Base-by-base conservation (phyloP, 1,140 invertebrate species). In the Spodoptera frugiperda region DNA sequence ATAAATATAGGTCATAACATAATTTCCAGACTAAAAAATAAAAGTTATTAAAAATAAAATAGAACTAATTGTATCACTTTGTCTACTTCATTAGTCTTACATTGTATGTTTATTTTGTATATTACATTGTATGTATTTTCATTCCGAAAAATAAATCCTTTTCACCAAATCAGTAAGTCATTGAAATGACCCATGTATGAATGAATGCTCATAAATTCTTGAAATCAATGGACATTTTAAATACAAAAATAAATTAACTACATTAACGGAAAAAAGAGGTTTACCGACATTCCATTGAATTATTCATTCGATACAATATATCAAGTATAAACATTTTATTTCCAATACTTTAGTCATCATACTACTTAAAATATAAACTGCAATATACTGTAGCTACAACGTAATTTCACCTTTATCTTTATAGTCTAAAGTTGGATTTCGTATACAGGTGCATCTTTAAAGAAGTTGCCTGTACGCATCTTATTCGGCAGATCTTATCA, bases 251-350 rank as follows among this genome's bases (percentile, higher is more conserved):
- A 46, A 65, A 65, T 48, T 39, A 30, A 15, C 17, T 59, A 33
- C 57, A 61, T 39, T 17, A 61, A 44, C 4, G 54, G 19, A 33
- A 12, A 33, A 12, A 65, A 25, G 15, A 57, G 15, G 63, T 48
- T 49, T 25, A 33, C 30, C 54, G 51, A 12, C 15, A 74, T 51
- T 73, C 73, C 14, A 33, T 49, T 54, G 48, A 65, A 65, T 65
- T 19, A 48, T 65, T 63, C 59, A 19, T 63, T 2, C 61, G 17
- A 48, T 19, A 61, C 57, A 17, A 61, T 61, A 44, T n/a, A 65
- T 65, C 61, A 65, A 21, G 33, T 39, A 65, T 0, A 6, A 61
- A 21, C 59, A 75, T 70, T 68, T 70, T 72, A 75, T 53, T 46
- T 63, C 39, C 21, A 46, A 44, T 65, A 21, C 39, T 48, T 19